Evolutionary conservation across 2,113 vertebrate species (phyloP), one percentile per base, ranked within the genome.

Genomic region (Accipiter cooperii): DNA sequence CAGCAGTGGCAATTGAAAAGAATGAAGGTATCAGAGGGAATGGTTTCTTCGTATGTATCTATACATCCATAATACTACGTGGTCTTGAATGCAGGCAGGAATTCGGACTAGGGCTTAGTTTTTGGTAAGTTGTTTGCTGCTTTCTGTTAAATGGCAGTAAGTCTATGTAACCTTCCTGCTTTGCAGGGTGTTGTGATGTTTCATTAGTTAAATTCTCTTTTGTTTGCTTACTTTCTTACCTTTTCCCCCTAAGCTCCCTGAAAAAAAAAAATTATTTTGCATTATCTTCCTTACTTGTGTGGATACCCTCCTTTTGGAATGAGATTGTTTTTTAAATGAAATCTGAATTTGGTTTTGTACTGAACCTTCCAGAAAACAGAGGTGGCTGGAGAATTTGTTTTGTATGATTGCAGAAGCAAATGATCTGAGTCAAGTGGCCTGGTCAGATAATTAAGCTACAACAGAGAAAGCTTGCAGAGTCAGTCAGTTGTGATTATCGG

Each of bases 381-480:
- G 31, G 42, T 80, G 55, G 18, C 75, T 86, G 87, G 77, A 94
- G 57, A 93, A 95, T 85, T 96, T 75, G 80, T 91, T 97, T 85
- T 65, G 49, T 94, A 25, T 91, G 75, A 93, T 55, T 96, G 93
- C 78, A 89, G 84, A 74, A 93, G 78, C 64, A 96, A 96, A 95
- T 94, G 93, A 94, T 96, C 78, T 47, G 58, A 96, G 84, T 96
- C 89, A 77, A 96, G 93, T 91, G 84, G 81, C 82, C 89, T 95
- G 91, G 94, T 94, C 95, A 96, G 68, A 86, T 90, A 96, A 97
- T 97, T 96, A 97, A 96, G 54, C 78, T 88, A 91, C 93, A 94
- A 74, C 66, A 94, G 91, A 91, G 89, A 88, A 90, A 80, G 63
- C 93, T 96, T 3, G 0, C 58, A 21, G 87, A 96, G 84, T 84